Conservation (phyloP, 2,888 invertebrate genomes). For the Lasioglossum pauxillum region DNA sequence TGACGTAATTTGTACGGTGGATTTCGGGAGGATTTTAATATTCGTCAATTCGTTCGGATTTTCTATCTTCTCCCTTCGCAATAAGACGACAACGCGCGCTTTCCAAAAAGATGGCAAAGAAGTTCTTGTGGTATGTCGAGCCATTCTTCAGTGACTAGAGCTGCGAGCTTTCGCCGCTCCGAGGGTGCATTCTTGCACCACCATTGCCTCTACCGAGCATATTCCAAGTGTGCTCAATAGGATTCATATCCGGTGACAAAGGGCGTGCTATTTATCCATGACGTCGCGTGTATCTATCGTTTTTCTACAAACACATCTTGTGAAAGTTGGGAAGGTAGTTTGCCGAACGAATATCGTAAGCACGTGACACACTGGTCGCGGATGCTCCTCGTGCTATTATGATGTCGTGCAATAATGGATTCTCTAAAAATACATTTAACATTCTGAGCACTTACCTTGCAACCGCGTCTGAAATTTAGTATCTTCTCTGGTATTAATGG, state of each 20-base stretch:
- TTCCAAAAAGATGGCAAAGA: slow-evolving; percentile 65
- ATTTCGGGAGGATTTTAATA: slow-evolving; percentile 43
- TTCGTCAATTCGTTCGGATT: slow-evolving; percentile 51
- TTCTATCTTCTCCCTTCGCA: slow-evolving; percentile 49
- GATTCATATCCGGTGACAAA: slow-evolving; percentile 76
- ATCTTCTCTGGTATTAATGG: neutral
- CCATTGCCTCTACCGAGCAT: slow-evolving; percentile 64
- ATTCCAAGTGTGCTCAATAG: slow-evolving; percentile 75
- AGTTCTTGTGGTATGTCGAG: slow-evolving; percentile 67
- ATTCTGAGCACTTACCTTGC: neutral
- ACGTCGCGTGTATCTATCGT: slow-evolving; percentile 56
- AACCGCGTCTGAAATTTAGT: neutral
- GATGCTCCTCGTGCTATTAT: slow-evolving; percentile 10
- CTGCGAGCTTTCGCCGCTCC: slow-evolving; percentile 71
- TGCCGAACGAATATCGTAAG: slow-evolving; percentile 16
- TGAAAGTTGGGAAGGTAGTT: slow-evolving; percentile 29
- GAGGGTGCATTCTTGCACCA: slow-evolving; percentile 69
- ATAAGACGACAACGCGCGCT: slow-evolving; percentile 57
- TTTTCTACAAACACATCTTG: slow-evolving; percentile 44
- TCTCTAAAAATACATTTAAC: neutral
- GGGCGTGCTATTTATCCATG: slow-evolving; percentile 69
- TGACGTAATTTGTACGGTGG: slow-evolving; percentile 35
- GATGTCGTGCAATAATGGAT: slow-evolving; percentile 2
- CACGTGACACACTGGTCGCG: slow-evolving; percentile 33
- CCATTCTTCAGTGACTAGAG: slow-evolving; percentile 72